Base-by-base conservation (phyloP, 2,797 vertebrate species). In the Betta splendens region DNA sequence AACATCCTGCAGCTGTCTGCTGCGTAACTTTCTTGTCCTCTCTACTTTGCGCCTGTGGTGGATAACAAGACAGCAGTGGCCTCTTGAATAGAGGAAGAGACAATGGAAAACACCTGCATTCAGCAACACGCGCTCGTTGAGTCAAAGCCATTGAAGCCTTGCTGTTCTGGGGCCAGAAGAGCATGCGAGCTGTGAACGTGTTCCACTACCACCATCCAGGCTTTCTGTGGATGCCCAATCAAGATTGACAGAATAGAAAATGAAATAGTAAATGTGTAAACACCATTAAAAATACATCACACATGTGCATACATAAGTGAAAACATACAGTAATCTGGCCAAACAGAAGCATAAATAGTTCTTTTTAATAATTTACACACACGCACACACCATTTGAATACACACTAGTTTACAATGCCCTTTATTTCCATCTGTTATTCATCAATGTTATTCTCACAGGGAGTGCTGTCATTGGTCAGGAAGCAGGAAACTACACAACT, bases 221-320 rank as follows among this genome's bases (percentile, higher is more conserved):
- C 32, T 33, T 0, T 3, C 36, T 42, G 35, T 8, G 20, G 55
- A 72, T 52, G 4, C 25, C 52, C 13, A 20, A 77, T 59, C 3
- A 33, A 77, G 58, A 69, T 47, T 3, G 52, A 72, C 73, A 77
- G 77, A 57, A 13, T 6, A 40, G 75, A 74, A 79, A 83, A 88
- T 79, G 50, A 77, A 71, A 33, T 69, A 71, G 89, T 89, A 73
- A 87, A 89, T 88, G 79, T 85, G 66, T 87, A 75, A 88, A 83
- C 53, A 54, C 7, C 46, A 72, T 83, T 64, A 84, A 85, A 84
- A 73, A 81, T 84, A 72, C 37, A 87, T 45, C 39, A 46, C 62
- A 68, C 76, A 80, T 66, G 68, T 61, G 74, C 63, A 85, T 87
- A 31, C 84, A 89, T 79, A 84, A 87, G 49, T 85, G 65, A 81